phyloP scores from a whole-genome alignment of 2,888 invertebrate species.

The Poecilus cupreus region DNA sequence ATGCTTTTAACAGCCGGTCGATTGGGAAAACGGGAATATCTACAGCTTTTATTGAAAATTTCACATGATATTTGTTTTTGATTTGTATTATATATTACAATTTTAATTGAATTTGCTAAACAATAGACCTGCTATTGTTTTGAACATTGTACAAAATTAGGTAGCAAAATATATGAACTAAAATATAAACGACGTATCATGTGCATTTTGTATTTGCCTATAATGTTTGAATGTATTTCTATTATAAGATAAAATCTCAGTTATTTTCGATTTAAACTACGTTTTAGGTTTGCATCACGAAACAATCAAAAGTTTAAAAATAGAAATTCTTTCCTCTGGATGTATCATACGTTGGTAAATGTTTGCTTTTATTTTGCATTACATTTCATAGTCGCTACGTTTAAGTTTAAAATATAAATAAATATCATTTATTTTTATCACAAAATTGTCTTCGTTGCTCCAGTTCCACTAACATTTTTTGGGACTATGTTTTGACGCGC shows the following conservation, averaged over 20 bases:
- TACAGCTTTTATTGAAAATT: background rate
- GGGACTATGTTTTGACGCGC: no score
- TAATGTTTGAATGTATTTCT: background rate
- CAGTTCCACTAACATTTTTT: no score
- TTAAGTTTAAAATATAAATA: no score
- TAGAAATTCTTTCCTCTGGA: background rate
- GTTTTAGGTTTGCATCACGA: constrained; percentile 4
- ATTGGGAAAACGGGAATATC: constrained; percentile 12
- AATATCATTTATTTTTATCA: no score
- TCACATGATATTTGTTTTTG: background rate
- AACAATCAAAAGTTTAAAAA: constrained; percentile 23
- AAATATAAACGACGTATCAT: no score
- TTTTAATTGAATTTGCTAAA: background rate
- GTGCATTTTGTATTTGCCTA: no score
- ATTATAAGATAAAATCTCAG: constrained; percentile 25
- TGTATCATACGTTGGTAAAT: background rate
- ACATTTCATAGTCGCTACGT: no score
- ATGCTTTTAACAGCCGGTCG: background rate
- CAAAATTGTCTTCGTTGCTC: no score
- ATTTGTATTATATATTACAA: background rate
- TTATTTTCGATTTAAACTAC: constrained; percentile 6
- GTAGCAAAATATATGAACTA: no score
- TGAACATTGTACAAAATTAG: no score
- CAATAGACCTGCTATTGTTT: no score
- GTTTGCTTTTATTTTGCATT: constrained; percentile 7